Base-by-base conservation (phyloP, 2,113 vertebrate genomes). In the Menidia beryllina region DNA sequence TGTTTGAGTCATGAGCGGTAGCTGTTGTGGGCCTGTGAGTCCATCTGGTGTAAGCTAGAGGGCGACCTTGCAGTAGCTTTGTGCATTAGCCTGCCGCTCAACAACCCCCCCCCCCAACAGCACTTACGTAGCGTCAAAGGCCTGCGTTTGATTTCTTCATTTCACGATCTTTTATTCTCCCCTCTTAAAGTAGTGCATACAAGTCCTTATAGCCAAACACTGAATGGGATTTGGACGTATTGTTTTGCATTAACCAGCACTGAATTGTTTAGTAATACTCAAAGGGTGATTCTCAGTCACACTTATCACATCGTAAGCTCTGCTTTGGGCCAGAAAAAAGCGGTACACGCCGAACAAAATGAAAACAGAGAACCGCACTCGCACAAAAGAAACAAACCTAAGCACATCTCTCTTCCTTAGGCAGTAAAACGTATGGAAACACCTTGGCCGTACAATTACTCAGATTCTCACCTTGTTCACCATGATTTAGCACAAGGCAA, bases 391-490 rank as follows among this genome's bases (percentile, higher is more conserved):
- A 81, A 77, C 76, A 66, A 27, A 56, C 67, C 55, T 69, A 55
- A 50, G 48, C 78, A 76, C 68, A 60, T 75, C 54, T 83, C 56
- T 71, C 84, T 62, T 77, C 70, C 82, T 86, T 78, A 74, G 69
- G 73, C 82, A 77, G n/a, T n/a, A n/a, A 89, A 83, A 81, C 74
- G 49, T 72, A 74, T 13, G 63, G 76, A 78, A 84, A 75, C 82
- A 74, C 82, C 77, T 79, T 80, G 81, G 83, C 77, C 87, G 89
- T 92, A 91, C 90, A 91, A 91, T 93, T 93, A 87, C 85, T 87
- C 80, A 81, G 71, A 77, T 86, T 79, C 86, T 89, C 89, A 93
- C 91, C 91, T 92, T 92, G 93, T 94, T 93, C 91, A 49, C 88
- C 68, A 67, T 89, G 90, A 92, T 92, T 93, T 93, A 90, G 81